A percentile compares a stretch with the other conserved stretches of the same genome.
Evolutionary conservation across 2,113 vertebrate genomes (phyloP).

Genomic region (Bubalus kerabau): DNA sequence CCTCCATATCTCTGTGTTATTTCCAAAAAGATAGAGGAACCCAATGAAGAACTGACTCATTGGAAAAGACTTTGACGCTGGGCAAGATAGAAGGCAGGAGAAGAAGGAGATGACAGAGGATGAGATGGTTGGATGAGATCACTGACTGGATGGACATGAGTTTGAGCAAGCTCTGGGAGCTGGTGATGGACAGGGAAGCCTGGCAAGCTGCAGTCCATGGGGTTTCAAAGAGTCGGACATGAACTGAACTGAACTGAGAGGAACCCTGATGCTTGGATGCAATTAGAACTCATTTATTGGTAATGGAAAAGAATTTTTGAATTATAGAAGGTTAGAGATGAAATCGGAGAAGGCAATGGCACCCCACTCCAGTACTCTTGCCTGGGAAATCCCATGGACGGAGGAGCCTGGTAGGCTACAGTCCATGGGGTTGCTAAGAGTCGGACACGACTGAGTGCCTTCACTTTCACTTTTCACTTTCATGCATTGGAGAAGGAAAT

Average conservation of each 20-base stretch:
- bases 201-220: background rate
- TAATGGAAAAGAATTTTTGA: conserved; percentile 33
- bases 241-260: background rate
- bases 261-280: background rate
- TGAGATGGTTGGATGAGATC: background rate
- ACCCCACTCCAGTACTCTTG: too few relatives aligned
- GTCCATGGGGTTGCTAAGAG: too few relatives aligned
- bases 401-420: too few relatives aligned
- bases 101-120: background rate
- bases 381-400: too few relatives aligned
- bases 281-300: conserved; percentile 49
- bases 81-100: background rate
- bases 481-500: too few relatives aligned
- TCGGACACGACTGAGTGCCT: too few relatives aligned
- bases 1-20: background rate
- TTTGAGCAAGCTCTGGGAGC: background rate
- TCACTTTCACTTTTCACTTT: too few relatives aligned
- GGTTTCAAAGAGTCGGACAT: background rate
- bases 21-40: background rate
- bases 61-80: background rate
- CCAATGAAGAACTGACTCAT: background rate
- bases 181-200: background rate
- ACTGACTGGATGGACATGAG: background rate
- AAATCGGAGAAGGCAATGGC: background rate
- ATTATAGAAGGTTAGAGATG: conserved; percentile 32